Conservation (phyloP, 2,888 invertebrate species). For the Siphlonurus alternatus region DNA sequence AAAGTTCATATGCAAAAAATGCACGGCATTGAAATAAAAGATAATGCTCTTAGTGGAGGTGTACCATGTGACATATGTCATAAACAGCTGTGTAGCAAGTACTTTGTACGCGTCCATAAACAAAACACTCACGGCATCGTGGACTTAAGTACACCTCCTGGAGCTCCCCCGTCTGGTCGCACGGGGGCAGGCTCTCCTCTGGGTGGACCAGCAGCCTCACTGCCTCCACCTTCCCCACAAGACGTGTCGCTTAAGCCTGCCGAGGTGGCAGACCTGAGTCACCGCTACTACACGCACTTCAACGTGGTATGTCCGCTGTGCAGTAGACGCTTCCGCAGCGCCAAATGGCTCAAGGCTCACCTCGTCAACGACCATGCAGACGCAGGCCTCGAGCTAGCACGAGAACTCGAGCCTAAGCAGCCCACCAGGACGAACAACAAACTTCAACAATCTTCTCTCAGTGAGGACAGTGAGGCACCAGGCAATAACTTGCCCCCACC, state of each 20-base stretch:
- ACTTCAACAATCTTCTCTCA: not conserved
- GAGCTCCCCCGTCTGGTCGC: conserved; percentile 9
- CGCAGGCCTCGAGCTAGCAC: conserved; percentile 41
- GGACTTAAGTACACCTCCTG: conserved; percentile 46
- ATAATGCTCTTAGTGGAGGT: conserved; percentile 80
- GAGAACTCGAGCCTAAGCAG: conserved; percentile 35
- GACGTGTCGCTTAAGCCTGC: conserved; percentile 34
- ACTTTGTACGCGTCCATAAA: conserved; percentile 92
- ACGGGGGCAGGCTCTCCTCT: not conserved
- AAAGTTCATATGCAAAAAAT: conserved; percentile 92
- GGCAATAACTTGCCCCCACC: not conserved
- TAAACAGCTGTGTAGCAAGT: conserved; percentile 95
- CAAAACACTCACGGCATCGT: conserved; percentile 95
- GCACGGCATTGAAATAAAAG: conserved; percentile 90
- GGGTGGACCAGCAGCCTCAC: not conserved
- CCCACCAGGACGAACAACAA: conserved; percentile 17
- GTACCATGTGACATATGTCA: conserved; percentile 96
- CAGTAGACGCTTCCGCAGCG: conserved; percentile 69
- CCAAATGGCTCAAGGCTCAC: conserved; percentile 77
- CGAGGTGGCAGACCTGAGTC: conserved; percentile 38
- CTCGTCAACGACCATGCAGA: conserved; percentile 71
- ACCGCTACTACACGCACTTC: conserved; percentile 46
- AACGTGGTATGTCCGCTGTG: conserved; percentile 72
- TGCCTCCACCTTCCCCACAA: conserved; percentile 15
- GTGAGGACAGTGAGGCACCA: not conserved